Percentiles rank a stretch among this genome's conserved stretches.
phyloP scores from a whole-genome alignment of 2,113 vertebrate species.

The Ceuthmochares aereus region DNA sequence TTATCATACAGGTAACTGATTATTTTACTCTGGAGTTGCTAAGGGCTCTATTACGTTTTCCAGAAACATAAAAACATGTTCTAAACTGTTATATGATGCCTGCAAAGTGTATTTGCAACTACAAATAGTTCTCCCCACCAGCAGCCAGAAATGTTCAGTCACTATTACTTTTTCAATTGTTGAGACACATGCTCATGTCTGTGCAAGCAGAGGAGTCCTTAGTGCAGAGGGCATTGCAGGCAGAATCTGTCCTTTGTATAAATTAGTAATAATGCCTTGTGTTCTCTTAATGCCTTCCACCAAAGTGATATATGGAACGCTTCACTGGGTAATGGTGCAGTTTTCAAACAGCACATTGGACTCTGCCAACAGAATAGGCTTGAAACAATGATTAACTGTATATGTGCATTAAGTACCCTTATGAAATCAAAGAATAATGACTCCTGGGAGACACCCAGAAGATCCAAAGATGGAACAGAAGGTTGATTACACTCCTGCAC shows the following conservation, averaged over 20 bases:
- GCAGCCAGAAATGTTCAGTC: background rate
- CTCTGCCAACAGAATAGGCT: background rate
- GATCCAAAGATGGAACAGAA: slow-evolving; percentile 40
- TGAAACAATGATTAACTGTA: background rate
- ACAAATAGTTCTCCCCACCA: background rate
- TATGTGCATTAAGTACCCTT: slow-evolving; percentile 19
- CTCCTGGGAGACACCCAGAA: slow-evolving; percentile 40
- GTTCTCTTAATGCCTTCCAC: background rate
- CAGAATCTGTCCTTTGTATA: background rate
- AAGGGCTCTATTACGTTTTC: background rate
- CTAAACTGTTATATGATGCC: background rate
- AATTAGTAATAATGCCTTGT: background rate
- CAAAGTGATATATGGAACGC: fast-evolving
- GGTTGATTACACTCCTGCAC: slow-evolving; percentile 1
- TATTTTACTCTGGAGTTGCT: background rate
- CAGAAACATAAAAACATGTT: background rate
- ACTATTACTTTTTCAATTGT: background rate
- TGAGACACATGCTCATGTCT: background rate
- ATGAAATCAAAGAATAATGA: slow-evolving; percentile 34
- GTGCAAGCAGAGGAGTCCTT: background rate
- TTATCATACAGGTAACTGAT: background rate
- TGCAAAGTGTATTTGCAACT: background rate
- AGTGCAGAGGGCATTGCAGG: background rate
- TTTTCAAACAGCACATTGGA: background rate
- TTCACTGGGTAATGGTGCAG: background rate